phyloP scores from a whole-genome alignment of 2,888 invertebrate species.

The Liposcelis brunnea region DNA sequence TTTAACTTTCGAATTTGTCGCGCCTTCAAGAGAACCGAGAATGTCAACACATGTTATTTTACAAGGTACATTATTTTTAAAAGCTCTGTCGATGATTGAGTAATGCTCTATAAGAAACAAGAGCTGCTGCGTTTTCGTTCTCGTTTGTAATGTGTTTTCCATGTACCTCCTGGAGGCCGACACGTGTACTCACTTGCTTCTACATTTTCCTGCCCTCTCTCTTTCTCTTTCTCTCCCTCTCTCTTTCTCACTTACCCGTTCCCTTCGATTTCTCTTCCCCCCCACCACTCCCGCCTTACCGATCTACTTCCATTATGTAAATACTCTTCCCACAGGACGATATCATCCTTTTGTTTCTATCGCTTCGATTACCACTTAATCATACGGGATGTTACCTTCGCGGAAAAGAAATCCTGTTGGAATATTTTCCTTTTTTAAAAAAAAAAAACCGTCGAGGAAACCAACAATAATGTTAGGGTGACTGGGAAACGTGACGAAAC shows the following conservation, averaged over 20 bases:
- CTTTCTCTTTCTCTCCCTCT: background rate
- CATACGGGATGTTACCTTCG: too few species aligned
- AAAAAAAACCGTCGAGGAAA: too few species aligned
- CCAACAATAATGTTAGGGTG: too few species aligned
- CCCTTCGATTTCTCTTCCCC: background rate
- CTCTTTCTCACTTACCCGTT: background rate
- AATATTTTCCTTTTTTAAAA: too few species aligned
- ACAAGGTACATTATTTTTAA: conserved; percentile 6
- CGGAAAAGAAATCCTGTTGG: too few species aligned
- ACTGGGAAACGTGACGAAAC: too few species aligned
- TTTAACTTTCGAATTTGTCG: background rate
- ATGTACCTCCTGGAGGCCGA: conserved; percentile 6
- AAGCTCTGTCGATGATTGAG: conserved; percentile 7
- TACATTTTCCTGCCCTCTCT: background rate
- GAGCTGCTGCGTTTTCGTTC: background rate
- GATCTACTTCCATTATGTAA: too few species aligned
- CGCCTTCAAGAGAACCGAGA: conserved; percentile 1
- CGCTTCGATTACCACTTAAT: too few species aligned
- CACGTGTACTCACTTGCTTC: conserved; percentile 7
- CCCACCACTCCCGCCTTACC: background rate
- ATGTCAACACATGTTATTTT: background rate
- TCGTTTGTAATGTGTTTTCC: conserved; percentile 7
- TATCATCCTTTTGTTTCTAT: too few species aligned
- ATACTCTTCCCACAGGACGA: too few species aligned
- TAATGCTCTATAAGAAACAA: background rate